These are phyloP conservation scores for Perizoma flavofasciatum DNA, from an alignment of 2,888 invertebrate species.

Conservation along the genomic window DNA sequence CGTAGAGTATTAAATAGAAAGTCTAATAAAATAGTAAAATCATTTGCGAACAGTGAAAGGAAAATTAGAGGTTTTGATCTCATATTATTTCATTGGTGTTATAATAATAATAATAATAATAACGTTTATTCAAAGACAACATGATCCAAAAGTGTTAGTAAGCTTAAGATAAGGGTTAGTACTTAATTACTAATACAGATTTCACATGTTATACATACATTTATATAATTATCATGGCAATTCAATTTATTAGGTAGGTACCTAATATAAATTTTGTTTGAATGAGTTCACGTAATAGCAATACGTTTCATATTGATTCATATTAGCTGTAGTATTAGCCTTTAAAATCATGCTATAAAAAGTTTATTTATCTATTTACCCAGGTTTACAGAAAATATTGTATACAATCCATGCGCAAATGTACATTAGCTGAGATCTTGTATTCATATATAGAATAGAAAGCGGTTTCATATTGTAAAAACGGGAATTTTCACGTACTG, in stretches of 20 bases:
- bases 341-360: conserved; percentile 1
- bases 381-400: too few relatives aligned
- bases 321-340: conserved; percentile 5
- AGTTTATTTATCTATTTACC: too few relatives aligned
- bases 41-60: conserved; percentile 69
- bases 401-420: too few relatives aligned
- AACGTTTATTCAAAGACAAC: too few relatives aligned
- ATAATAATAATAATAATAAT: too few relatives aligned
- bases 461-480: too few relatives aligned
- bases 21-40: conserved; percentile 70
- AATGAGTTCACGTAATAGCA: conserved; percentile 31
- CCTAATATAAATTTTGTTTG: conserved; percentile 31
- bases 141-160: too few relatives aligned
- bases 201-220: conserved; percentile 40
- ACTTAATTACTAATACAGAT: too few relatives aligned
- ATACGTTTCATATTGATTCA: conserved; percentile 10
- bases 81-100: conserved; percentile 55
- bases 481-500: too few relatives aligned
- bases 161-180: too few relatives aligned
- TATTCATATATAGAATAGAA: too few relatives aligned
- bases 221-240: conserved; percentile 20
- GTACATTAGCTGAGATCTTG: too few relatives aligned
- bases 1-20: conserved; percentile 75
- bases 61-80: conserved; percentile 62
- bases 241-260: conserved; percentile 8